Conservation (phyloP, 2,888 invertebrate genomes). For the Drosophila conformis region DNA sequence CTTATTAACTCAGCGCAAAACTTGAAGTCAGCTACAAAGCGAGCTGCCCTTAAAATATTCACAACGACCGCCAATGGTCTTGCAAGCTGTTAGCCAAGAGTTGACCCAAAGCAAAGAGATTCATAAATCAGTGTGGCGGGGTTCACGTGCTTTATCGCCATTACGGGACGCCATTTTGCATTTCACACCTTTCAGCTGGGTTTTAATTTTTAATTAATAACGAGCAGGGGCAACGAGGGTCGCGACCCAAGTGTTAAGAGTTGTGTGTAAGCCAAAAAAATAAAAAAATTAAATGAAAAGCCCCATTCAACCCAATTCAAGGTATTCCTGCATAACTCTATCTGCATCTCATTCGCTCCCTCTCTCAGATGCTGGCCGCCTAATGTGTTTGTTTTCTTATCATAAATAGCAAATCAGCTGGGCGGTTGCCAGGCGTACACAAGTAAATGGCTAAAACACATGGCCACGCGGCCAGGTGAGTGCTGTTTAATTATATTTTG, state of each 20-base stretch:
- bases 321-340: not conserved
- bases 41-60: slow-evolving; percentile 51
- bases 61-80: slow-evolving; percentile 32
- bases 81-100: slow-evolving; percentile 4
- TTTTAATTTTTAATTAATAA: slow-evolving; percentile 82
- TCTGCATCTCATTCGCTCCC: slow-evolving; percentile 1
- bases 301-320: slow-evolving; percentile 17
- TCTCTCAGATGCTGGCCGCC: slow-evolving; percentile 34
- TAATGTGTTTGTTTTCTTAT: slow-evolving; percentile 82
- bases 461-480: slow-evolving; percentile 66
- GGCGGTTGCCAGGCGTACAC: slow-evolving; percentile 13
- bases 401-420: slow-evolving; percentile 79
- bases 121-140: slow-evolving; percentile 70
- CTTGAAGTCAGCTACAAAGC: slow-evolving; percentile 2
- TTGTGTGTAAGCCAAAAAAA: not conserved
- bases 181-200: slow-evolving; percentile 78
- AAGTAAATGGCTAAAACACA: slow-evolving; percentile 53
- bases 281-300: not conserved
- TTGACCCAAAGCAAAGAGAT: slow-evolving; percentile 60
- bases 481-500: slow-evolving; percentile 81
- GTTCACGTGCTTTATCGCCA: slow-evolving; percentile 78
- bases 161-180: slow-evolving; percentile 76
- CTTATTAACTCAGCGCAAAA: slow-evolving; percentile 62
- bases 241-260: slow-evolving; percentile 50
- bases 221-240: slow-evolving; percentile 66